Conservation (phyloP, 2,797 vertebrate species). For the Enteromius argenteus region DNA sequence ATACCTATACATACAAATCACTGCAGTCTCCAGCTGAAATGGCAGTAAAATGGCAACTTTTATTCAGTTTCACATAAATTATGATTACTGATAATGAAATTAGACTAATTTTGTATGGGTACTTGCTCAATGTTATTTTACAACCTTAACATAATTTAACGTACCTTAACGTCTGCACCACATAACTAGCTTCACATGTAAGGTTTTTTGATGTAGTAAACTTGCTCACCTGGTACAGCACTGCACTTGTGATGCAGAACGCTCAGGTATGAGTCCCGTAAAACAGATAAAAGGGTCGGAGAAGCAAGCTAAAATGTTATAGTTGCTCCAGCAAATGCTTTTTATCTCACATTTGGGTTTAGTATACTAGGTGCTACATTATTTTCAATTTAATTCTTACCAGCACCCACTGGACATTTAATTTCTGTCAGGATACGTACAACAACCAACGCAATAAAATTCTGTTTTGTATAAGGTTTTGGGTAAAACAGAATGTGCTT, state of each 20-base stretch:
- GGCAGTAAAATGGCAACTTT: neutral
- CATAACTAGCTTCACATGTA: conserved; percentile 2
- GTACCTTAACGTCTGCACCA: neutral
- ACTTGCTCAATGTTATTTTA: neutral
- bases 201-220: neutral
- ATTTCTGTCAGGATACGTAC: neutral
- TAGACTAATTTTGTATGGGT: neutral
- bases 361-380: neutral
- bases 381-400: neutral
- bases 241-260: neutral
- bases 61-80: neutral
- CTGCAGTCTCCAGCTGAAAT: neutral
- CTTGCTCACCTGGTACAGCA: neutral
- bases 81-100: neutral
- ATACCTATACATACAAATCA: neutral
- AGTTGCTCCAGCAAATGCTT: neutral
- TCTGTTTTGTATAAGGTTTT: neutral
- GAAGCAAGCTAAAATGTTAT: neutral
- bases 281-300: neutral
- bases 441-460: neutral
- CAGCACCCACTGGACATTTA: neutral
- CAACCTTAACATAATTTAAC: neutral
- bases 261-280: neutral
- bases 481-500: neutral
- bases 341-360: neutral